Conservation (phyloP, 2,113 vertebrate species). For the Anser cygnoides region DNA sequence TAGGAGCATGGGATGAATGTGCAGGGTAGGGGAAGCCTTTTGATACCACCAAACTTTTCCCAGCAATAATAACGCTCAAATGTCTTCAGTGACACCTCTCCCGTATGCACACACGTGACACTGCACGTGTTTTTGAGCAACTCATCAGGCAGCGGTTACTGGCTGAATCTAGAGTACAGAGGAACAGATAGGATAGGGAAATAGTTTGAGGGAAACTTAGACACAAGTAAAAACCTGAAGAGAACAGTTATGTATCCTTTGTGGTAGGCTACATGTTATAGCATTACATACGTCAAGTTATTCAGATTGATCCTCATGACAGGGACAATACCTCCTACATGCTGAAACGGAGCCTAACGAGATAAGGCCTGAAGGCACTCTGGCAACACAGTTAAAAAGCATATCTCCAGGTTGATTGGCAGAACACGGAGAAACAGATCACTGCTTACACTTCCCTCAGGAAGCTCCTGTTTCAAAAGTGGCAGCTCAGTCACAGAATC, state of each 20-base stretch:
- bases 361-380: background rate
- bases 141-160: background rate
- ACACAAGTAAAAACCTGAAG: background rate
- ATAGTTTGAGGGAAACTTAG: background rate
- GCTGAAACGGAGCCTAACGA: constrained; percentile 19
- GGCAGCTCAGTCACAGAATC: background rate
- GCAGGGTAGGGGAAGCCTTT: background rate
- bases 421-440: background rate
- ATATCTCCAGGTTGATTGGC: background rate
- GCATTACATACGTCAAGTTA: background rate
- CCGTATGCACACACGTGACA: background rate
- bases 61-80: background rate
- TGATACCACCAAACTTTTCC: background rate
- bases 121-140: background rate
- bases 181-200: background rate
- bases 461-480: background rate
- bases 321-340: background rate
- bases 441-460: background rate
- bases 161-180: background rate
- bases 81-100: background rate
- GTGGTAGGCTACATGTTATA: background rate
- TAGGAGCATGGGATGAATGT: background rate
- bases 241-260: background rate
- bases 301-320: background rate
- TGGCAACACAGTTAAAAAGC: background rate